Evolutionary conservation across 2,113 vertebrate genomes (phyloP), one percentile per base, ranked within the genome.

Genomic region (Epinephelus moara): DNA sequence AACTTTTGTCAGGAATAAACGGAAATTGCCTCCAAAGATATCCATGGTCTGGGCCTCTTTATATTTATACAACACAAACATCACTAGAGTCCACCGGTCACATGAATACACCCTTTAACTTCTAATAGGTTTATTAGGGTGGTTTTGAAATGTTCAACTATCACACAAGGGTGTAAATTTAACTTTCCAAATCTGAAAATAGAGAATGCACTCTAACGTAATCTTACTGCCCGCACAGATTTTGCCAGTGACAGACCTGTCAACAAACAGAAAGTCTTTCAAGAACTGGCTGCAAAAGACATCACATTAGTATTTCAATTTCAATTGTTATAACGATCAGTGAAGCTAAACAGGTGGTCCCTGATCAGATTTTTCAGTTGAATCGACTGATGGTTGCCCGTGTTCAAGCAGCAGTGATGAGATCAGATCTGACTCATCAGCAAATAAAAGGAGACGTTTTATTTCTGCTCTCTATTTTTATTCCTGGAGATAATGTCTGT

Each of bases 371-470:
- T 8, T 19, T 37, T 15, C 60, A 6, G 18, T 27, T 55, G 59
- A n/a, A 66, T 49, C 9, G 10, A 62, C 49, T 15, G 42, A 45
- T 21, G 37, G 15, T 61, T 10, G 17, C 42, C 61, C 25, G 9
- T 67, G 75, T 68, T 77, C 3, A 18, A 33, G 53, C 42, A 5
- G 42, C 66, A 61, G 56, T 47, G 27, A 53, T 30, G 27, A 53
- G 21, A 47, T 57, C 75, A 70, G 63, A 57, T 64, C 23, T 74
- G 70, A 86, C 63, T 74, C 74, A 73, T 25, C 5, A 0, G 53
- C 4, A 11, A 69, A 12, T 57, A 17, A 63, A 78, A 52, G 13
- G 21, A 27, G 12, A 42, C 2, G 2, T 68, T 57, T 72, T 47
- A 57, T 53, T 69, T 60, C 45, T 53, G n/a, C 17, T 69, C 0